Conservation (phyloP, 2,797 vertebrate genomes). For the Pterois miles region DNA sequence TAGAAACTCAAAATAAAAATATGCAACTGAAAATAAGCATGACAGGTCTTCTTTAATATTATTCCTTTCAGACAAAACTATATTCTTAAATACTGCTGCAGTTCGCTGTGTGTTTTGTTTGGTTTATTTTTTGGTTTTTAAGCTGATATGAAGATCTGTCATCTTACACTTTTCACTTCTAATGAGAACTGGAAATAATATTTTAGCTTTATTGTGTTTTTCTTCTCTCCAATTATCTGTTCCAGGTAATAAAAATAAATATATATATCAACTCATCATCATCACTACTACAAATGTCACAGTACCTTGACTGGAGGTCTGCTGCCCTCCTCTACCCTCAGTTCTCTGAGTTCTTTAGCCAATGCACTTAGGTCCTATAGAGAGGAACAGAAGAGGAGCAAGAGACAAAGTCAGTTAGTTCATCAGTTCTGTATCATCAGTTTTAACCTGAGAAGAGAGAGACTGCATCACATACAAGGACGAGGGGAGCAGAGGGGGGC, state of each 20-base stretch:
- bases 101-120: background rate
- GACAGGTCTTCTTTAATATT: too few relatives aligned
- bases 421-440: background rate
- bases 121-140: background rate
- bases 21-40: too few relatives aligned
- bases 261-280: background rate
- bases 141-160: background rate
- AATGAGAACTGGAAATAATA: background rate
- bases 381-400: constrained; percentile 26
- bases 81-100: background rate
- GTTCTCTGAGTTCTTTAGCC: constrained; percentile 94
- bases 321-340: constrained; percentile 94
- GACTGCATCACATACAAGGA: constrained; percentile 21
- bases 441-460: constrained; percentile 6
- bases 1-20: too few relatives aligned
- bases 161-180: background rate
- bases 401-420: constrained; percentile 16
- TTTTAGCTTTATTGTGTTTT: background rate
- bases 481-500: background rate
- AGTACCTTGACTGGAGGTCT: constrained; percentile 94
- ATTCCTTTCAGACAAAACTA: background rate
- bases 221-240: background rate
- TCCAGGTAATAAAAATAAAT: background rate
- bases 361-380: constrained; percentile 93
- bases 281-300: background rate